These are phyloP conservation scores for Pangasius macronema DNA, from an alignment of 2,797 vertebrate species.

Conservation along the genomic window DNA sequence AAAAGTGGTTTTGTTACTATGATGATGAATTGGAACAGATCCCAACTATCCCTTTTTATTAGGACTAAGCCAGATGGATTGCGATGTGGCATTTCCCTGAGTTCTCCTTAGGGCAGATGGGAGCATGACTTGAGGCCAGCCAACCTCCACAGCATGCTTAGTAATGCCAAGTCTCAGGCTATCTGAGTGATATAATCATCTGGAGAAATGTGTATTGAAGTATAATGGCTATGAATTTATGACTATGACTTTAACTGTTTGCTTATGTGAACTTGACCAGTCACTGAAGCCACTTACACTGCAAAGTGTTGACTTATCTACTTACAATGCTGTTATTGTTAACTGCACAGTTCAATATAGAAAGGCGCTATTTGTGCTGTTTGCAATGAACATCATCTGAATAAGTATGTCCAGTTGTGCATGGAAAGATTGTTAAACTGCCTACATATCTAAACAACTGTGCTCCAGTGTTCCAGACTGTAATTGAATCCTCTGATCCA, in stretches of 20 bases:
- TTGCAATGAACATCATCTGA: slow-evolving; percentile 12
- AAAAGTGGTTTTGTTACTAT: slow-evolving; percentile 17
- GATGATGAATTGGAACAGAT: slow-evolving; percentile 60
- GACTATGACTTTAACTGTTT: neutral
- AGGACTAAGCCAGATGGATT: slow-evolving; percentile 20
- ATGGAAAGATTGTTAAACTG: slow-evolving; percentile 31
- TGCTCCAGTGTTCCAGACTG: slow-evolving; percentile 12
- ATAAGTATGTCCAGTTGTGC: slow-evolving; percentile 17
- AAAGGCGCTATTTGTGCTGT: slow-evolving; percentile 8
- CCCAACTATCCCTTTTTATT: slow-evolving; percentile 10
- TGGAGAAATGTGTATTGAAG: slow-evolving; percentile 12
- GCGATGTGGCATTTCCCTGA: slow-evolving; percentile 14
- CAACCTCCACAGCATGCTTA: slow-evolving; percentile 79
- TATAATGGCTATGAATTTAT: neutral
- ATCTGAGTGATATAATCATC: neutral
- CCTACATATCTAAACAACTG: slow-evolving; percentile 3
- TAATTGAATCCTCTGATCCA: slow-evolving; percentile 5
- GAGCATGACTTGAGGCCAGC: slow-evolving; percentile 79
- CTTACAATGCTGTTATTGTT: slow-evolving; percentile 10
- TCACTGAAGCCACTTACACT: neutral
- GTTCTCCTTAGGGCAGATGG: neutral
- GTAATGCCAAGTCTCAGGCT: slow-evolving; percentile 5
- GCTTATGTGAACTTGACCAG: slow-evolving; percentile 13
- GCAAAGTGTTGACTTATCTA: neutral
- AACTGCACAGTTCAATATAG: neutral